A percentile compares a stretch with the other conserved stretches of the same genome.
phyloP scores from a whole-genome alignment of 2,113 vertebrate species.

The Ptilorrhoa leucosticta region DNA sequence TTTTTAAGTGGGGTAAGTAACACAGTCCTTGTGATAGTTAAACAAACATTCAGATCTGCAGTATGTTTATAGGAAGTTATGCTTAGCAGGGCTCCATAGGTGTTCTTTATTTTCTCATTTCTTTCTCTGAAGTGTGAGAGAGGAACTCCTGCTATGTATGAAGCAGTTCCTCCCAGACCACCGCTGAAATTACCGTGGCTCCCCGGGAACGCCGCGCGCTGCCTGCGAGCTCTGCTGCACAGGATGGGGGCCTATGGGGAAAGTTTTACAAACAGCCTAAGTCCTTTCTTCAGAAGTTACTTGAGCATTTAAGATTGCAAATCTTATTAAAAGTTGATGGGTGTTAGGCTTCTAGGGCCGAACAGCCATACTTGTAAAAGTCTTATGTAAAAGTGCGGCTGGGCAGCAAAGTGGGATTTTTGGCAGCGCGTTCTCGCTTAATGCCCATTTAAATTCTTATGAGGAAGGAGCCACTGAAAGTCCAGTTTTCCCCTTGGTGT shows the following conservation, averaged over 20 bases:
- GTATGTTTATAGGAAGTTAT: not conserved
- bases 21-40: not conserved
- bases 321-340: slow-evolving; percentile 5
- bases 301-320: not conserved
- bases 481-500: not conserved
- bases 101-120: not conserved
- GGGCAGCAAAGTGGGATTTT: not conserved
- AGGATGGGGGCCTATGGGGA: not conserved
- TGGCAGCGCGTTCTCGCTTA: not conserved
- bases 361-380: not conserved
- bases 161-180: not conserved
- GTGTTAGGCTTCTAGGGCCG: not conserved
- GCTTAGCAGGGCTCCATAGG: not conserved
- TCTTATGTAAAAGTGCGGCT: not conserved
- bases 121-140: not conserved
- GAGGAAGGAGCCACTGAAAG: not conserved
- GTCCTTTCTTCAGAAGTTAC: not conserved
- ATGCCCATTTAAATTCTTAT: not conserved
- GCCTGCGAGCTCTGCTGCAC: not conserved
- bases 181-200: not conserved
- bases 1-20: not conserved
- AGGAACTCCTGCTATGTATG: not conserved
- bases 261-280: not conserved
- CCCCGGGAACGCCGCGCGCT: not conserved
- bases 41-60: not conserved